phyloP scores from a whole-genome alignment of 2,113 vertebrate genomes.

The Myodes glareolus region DNA sequence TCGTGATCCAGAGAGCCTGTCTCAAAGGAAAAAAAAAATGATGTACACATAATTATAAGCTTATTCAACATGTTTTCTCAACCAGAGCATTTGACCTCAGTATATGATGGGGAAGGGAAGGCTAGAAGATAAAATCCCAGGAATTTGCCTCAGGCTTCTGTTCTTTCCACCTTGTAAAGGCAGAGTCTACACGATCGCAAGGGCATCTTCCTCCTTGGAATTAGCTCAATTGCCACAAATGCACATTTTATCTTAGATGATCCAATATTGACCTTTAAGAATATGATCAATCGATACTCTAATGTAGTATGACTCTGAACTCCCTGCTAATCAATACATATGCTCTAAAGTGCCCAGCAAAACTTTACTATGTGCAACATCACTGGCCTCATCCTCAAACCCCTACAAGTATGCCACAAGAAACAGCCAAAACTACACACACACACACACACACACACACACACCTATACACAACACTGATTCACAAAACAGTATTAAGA shows the following conservation, averaged over 20 bases:
- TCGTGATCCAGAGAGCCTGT: neutral
- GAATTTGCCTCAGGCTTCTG: neutral
- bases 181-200: conserved; percentile 46
- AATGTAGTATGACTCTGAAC: neutral
- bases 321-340: neutral
- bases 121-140: neutral
- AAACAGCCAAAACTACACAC: neutral
- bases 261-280: conserved; percentile 55
- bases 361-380: neutral
- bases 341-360: neutral
- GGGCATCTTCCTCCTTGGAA: conserved; percentile 49
- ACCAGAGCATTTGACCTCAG: neutral
- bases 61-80: conserved; percentile 11
- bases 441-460: neutral
- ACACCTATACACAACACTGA: neutral
- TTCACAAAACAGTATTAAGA: too few relatives aligned
- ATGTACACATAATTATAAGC: neutral
- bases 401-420: neutral
- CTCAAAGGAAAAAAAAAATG: neutral
- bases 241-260: conserved; percentile 64
- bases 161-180: neutral
- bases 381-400: neutral
- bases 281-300: conserved; percentile 8
- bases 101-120: neutral
- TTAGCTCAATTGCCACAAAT: conserved; percentile 61